A percentile compares a stretch with the other conserved stretches of the same genome.
Conservation (phyloP, 2,888 invertebrate genomes). For the Uloborus plumipes region DNA sequence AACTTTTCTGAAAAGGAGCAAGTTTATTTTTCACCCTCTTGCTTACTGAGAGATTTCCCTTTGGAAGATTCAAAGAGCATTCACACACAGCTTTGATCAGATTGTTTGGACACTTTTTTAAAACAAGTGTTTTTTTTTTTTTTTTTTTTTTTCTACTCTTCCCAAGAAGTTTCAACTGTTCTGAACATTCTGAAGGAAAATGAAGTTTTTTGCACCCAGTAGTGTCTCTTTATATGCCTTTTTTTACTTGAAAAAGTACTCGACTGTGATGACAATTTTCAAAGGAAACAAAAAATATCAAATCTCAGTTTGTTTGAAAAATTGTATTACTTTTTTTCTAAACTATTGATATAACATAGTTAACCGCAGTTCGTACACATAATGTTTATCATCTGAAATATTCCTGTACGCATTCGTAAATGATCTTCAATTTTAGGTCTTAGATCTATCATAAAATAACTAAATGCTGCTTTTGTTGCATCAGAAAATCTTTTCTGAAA, state of each 20-base stretch:
- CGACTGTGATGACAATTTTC: not conserved
- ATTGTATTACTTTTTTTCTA: not conserved
- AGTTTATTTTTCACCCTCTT: constrained; percentile 15
- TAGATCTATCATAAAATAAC: constrained; percentile 6
- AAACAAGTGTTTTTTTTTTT: too few relatives aligned
- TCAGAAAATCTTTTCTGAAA: constrained; percentile 14
- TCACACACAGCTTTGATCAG: constrained; percentile 29
- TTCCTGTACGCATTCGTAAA: not conserved
- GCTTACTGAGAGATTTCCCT: constrained; percentile 15
- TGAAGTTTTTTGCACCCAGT: not conserved
- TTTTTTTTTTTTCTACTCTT: constrained; percentile 20
- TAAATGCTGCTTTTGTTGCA: not conserved
- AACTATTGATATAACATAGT: too few relatives aligned
- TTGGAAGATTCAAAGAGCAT: constrained; percentile 25
- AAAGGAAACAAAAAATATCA: too few relatives aligned
- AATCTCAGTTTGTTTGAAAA: too few relatives aligned
- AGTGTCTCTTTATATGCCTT: too few relatives aligned
- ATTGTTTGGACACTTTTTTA: not conserved
- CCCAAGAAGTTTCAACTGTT: constrained; percentile 9
- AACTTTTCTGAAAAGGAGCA: constrained; percentile 1
- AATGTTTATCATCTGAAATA: constrained; percentile 6
- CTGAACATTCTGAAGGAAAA: not conserved
- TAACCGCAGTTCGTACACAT: constrained; percentile 10
- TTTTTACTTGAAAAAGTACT: too few relatives aligned
- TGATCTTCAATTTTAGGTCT: not conserved